phyloP scores from a whole-genome alignment of 1,140 invertebrate genomes.

The Drosophila azteca region DNA sequence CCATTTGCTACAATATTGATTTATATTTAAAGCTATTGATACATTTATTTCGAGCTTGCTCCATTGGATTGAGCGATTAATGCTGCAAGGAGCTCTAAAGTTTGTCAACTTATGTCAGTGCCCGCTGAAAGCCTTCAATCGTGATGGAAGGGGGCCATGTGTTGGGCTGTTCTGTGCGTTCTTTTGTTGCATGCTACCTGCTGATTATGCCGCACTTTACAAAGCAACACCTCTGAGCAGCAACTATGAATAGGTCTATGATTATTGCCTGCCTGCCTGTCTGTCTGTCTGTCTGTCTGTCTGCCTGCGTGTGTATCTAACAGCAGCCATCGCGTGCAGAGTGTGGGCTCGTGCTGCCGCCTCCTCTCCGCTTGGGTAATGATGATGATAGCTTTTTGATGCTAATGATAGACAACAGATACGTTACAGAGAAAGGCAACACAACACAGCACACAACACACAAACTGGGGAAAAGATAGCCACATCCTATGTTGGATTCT shows the following conservation, averaged over 20 bases:
- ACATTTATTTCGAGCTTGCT: constrained; percentile 48
- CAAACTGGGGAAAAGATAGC: background rate
- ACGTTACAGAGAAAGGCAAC: background rate
- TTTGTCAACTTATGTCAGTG: constrained; percentile 73
- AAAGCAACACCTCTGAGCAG: constrained; percentile 70
- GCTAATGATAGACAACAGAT: constrained; percentile 68
- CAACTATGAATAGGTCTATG: constrained; percentile 55
- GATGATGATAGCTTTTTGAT: constrained; percentile 81
- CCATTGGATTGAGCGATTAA: constrained; percentile 63
- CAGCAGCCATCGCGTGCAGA: constrained; percentile 72
- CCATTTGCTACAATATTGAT: constrained; percentile 77
- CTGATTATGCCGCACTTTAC: constrained; percentile 65
- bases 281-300: constrained; percentile 34
- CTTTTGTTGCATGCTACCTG: constrained; percentile 39
- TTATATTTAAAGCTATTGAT: constrained; percentile 76
- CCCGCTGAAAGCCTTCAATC: constrained; percentile 67
- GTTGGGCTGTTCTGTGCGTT: background rate
- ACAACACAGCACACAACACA: too few relatives aligned
- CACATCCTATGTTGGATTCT: constrained; percentile 25
- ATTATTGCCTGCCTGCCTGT: constrained; percentile 53
- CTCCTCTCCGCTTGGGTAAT: constrained; percentile 54
- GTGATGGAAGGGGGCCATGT: constrained; percentile 1
- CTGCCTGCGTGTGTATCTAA: constrained; percentile 25
- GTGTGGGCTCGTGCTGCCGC: constrained; percentile 67
- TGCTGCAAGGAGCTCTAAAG: constrained; percentile 45